Evolutionary conservation across 2,888 invertebrate genomes (phyloP), one percentile per base, ranked within the genome.

Genomic region (Oscheius sp.): DNA sequence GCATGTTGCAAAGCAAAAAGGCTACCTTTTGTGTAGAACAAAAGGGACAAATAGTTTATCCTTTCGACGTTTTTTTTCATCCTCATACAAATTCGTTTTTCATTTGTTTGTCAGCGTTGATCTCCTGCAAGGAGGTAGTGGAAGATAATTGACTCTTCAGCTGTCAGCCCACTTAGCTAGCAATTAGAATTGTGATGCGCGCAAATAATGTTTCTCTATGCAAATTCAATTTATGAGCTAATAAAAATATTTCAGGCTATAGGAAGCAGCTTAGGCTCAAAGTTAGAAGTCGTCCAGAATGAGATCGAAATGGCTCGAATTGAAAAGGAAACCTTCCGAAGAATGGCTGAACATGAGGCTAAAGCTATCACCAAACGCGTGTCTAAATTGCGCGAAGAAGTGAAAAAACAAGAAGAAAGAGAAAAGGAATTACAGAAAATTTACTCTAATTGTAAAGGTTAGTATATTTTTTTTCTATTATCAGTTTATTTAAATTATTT

Each of bases 271-370:
- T 90, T 95, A 18, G 93, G 93, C 21, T 89, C 89, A 79, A 88
- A 88, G 74, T 81, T 90, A 0, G 85, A 89, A 12, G 90, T 90
- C 53, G 74, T 88, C n/a, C 85, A 85, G 87, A 95, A 95, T 79
- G 95, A 96, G 89, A 93, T 94, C 66, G 97, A 99, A 87, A 94
- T 95, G 88, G 93, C 94, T 7, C 92, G 93, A 81, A 91, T 97
- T 72, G 97, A 99, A 87, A 76, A 77, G 74, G 76, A 77, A 27
- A 87, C 87, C 1, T 87, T 84, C 61, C 53, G 73, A 61, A 75
- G 84, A 52, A 73, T 89, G 45, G 87, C 87, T 87, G 95, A 96
- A 79, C 95, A 96, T 89, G 93, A 94, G 69, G 96, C 98, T 88
- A 95, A 95, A 87, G 93, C 94, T 9, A 92, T 93, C 83, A 91